Conservation (phyloP, 2,797 vertebrate genomes). For the Lagocephalus sceleratus region DNA sequence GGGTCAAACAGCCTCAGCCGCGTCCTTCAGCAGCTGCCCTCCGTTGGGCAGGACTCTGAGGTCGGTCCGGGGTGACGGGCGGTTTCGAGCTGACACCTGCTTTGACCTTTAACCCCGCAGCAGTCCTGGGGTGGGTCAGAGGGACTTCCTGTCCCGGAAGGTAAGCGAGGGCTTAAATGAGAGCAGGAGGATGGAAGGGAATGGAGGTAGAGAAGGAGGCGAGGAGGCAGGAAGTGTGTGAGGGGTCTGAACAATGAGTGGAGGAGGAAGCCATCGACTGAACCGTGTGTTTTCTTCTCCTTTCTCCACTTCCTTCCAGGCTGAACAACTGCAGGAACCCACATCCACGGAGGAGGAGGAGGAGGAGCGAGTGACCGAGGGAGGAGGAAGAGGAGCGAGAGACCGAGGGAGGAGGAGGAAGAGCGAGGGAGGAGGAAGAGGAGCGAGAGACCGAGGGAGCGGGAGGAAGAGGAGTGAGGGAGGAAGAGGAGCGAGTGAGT, state of each 20-base stretch:
- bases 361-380: constrained; percentile 17
- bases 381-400: constrained; percentile 12
- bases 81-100: too few species aligned
- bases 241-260: constrained; percentile 68
- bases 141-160: too few species aligned
- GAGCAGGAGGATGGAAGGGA: neutral
- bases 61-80: too few species aligned
- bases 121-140: neutral
- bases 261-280: constrained; percentile 43
- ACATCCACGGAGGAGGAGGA: constrained; percentile 35
- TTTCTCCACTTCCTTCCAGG: constrained; percentile 67
- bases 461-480: constrained; percentile 6
- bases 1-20: too few species aligned
- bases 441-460: constrained; percentile 1
- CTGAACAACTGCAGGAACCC: constrained; percentile 57
- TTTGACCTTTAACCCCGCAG: too few species aligned
- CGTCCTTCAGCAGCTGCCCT: too few species aligned
- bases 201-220: constrained; percentile 21
- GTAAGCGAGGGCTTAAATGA: too few species aligned
- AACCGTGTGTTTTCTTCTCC: constrained; percentile 38
- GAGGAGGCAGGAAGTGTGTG: constrained; percentile 65
- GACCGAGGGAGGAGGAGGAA: constrained; percentile 15
- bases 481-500: constrained; percentile 14
- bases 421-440: constrained; percentile 18
- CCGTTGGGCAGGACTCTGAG: too few species aligned